Base-by-base conservation (phyloP, 2,888 invertebrate species). In the Spialia ferax region DNA sequence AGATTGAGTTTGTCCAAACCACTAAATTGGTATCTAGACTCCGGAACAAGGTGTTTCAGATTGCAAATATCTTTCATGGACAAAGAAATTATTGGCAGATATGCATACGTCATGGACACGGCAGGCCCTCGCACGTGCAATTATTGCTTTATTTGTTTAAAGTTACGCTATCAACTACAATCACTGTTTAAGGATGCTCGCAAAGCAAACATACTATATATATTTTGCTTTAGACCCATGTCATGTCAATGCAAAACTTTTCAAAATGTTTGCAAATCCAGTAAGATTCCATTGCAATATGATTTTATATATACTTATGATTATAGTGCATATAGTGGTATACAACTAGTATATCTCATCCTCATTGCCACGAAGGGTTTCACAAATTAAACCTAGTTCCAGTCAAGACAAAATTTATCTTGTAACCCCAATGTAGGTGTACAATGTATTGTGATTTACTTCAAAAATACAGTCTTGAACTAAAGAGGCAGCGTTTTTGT, bases 31-130 rank as follows among this genome's bases (percentile, higher is more conserved):
- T 50, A 57, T 50, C 22, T 57, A 29, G 23, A 56, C 59, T 59
- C 23, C 48, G 26, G 68, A 45, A 68, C 42, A 62, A 64, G 64
- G 69, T 68, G 45, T 56, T 62, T 29, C 50, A 65, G 69, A 70
- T 69, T 63, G 42, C 56, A 50, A 50, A 60, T 65, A 67, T 65
- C 45, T 63, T 70, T 69, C 71, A 73, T 69, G 71, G 70, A 73
- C 70, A 71, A 71, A 73, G 71, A 71, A 72, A 71, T 71, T 68
- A 73, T 63, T 67, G 55, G 61, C 42, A 60, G 38, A 48, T 63
- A 57, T 55, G 57, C 35, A 62, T 66, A 69, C 59, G 66, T 66
- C 68, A 69, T 60, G 42, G 59, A 61, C 48, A 42, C 29, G 23
- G 56, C 20, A 56, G 55, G 15, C 32, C 23, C 48, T 56, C 13